Conservation (phyloP, 2,113 vertebrate species). For the Vulpes vulpes region DNA sequence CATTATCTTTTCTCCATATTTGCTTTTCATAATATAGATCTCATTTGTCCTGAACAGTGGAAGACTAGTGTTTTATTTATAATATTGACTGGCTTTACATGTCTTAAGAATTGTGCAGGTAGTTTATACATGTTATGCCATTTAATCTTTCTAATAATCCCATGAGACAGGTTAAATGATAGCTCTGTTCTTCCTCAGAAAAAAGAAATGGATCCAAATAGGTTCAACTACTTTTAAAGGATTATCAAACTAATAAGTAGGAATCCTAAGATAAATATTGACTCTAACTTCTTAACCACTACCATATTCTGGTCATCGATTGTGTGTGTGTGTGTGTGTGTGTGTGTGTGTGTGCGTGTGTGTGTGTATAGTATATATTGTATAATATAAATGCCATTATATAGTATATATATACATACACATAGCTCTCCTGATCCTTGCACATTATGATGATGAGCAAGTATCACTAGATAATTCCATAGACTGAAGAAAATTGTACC, state of each 20-base stretch:
- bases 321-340: neutral
- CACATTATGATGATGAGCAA: neutral
- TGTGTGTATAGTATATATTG: too few species aligned
- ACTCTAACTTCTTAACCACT: neutral
- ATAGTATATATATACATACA: too few species aligned
- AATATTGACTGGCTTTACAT: neutral
- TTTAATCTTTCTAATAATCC: neutral
- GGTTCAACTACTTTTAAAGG: neutral
- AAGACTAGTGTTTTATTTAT: neutral
- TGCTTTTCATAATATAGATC: neutral
- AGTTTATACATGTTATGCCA: neutral
- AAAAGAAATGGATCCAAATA: neutral
- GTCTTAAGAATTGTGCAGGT: neutral
- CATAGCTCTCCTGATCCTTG: neutral
- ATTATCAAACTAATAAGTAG: neutral
- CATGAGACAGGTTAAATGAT: neutral
- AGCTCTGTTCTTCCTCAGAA: neutral
- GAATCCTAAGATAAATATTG: neutral
- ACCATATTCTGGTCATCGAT: neutral
- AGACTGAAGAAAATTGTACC: neutral
- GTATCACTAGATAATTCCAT: neutral
- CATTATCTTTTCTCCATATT: neutral
- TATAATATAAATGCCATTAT: too few species aligned
- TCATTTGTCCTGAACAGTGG: neutral
- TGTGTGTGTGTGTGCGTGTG: neutral